These are phyloP conservation scores for Potamarius usumacintae DNA, from an alignment of 2,113 vertebrate genomes.

Conservation along the genomic window DNA sequence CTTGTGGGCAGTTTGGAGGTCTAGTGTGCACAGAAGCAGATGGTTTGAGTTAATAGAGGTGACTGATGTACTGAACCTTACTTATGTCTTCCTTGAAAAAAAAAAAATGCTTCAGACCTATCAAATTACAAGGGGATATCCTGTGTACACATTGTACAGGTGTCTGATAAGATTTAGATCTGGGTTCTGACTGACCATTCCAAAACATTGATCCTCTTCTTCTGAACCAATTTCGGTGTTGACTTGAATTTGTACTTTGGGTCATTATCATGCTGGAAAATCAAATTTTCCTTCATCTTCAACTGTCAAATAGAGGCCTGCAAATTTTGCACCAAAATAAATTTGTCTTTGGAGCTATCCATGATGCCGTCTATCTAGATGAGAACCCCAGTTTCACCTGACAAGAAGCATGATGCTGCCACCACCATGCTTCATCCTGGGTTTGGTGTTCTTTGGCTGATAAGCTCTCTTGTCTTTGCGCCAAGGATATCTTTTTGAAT, in stretches of 20 bases:
- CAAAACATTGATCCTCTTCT: not conserved
- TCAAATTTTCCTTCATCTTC: not conserved
- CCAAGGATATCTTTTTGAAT: not conserved
- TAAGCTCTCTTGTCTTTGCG: not conserved
- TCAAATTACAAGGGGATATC: not conserved
- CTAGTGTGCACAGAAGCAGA: conserved; percentile 34
- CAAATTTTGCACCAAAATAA: not conserved
- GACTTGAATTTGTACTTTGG: not conserved
- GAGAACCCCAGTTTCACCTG: not conserved
- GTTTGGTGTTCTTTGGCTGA: not conserved
- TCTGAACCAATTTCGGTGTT: not conserved
- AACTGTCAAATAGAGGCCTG: not conserved
- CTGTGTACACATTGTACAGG: not conserved
- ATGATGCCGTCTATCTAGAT: not conserved
- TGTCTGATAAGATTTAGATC: conserved; percentile 5
- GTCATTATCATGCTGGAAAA: not conserved
- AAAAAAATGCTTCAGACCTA: not conserved
- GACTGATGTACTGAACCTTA: conserved; percentile 30
- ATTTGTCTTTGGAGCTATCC: not conserved
- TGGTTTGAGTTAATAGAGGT: conserved; percentile 41
- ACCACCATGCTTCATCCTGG: not conserved
- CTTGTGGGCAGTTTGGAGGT: not conserved
- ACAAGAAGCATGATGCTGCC: not conserved
- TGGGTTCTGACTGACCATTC: not conserved
- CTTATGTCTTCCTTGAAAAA: conserved; percentile 1